Evolutionary conservation across 2,797 vertebrate species (phyloP).

Genomic region (Danio kyathit): DNA sequence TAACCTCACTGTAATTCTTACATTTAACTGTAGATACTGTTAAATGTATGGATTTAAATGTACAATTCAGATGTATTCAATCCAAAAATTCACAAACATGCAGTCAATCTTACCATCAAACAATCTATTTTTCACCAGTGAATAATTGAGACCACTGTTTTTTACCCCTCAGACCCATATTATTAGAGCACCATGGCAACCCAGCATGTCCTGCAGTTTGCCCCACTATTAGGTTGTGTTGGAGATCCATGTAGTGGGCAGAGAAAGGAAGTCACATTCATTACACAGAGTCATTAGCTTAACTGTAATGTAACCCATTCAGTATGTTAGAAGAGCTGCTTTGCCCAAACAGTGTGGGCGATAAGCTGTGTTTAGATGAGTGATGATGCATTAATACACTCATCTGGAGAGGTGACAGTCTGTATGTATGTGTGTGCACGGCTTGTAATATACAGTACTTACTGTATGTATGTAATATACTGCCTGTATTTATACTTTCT

Average conservation of each 20-base stretch:
- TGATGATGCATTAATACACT: slow-evolving; percentile 21
- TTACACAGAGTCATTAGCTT: slow-evolving; percentile 25
- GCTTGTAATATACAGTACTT: no score
- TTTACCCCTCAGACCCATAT: slow-evolving; percentile 28
- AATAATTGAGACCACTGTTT: not conserved
- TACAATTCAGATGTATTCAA: not conserved
- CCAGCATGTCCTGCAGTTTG: slow-evolving; percentile 28
- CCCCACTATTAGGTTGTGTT: not conserved
- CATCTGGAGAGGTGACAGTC: not conserved
- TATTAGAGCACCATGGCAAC: slow-evolving; percentile 44
- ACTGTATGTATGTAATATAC: no score
- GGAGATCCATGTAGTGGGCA: not conserved
- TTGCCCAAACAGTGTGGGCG: slow-evolving; percentile 40
- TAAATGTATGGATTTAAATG: not conserved
- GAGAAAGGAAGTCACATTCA: slow-evolving; percentile 44
- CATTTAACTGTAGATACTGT: not conserved
- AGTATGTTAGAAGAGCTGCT: slow-evolving; percentile 42
- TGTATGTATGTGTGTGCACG: not conserved
- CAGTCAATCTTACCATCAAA: not conserved
- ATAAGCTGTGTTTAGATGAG: slow-evolving; percentile 36
- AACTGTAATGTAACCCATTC: slow-evolving; percentile 33
- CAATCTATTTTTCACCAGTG: no score
- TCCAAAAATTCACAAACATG: not conserved
- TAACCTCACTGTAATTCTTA: slow-evolving; percentile 23
- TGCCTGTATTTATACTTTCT: no score